Base-by-base conservation (phyloP, 2,113 vertebrate genomes). In the Rostratula benghalensis region DNA sequence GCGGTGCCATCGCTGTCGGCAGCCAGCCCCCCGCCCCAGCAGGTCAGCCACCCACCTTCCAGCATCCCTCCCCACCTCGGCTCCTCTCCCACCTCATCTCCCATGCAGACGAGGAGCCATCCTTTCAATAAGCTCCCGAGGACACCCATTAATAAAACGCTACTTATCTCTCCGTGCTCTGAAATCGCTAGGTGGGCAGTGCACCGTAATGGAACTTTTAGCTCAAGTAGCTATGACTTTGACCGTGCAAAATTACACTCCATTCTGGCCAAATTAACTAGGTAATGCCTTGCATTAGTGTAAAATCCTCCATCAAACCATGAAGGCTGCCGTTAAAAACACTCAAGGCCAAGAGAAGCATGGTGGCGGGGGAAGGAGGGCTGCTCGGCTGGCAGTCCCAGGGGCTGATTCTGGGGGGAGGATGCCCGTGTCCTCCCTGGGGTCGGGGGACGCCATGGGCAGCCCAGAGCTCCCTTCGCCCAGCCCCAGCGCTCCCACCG, bases 251-350 rank as follows among this genome's bases (percentile, higher is more conserved):
- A 98, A 98, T 98, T 88, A 97, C 96, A 93, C 89, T 96, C 97
- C 93, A 96, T 97, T 98, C 97, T 93, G 97, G 97, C 95, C 98
- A 98, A 98, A 98, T 98, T 97, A 98, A 97, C 97, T 93, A 97
- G 97, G 97, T 97, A 97, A 98, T 97, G 97, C 97, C 94, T 97
- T 93, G 97, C 97, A 96, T 97, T 98, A 97, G 97, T 98, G 98
- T 97, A 98, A 98, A 98, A 98, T 98, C 96, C 96, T 89, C 97
- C 97, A 96, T 98, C 97, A 98, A 93, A 97, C 96, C 98, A 94
- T 97, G 98, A 97, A 98, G 97, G 94, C 97, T 94, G 97, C 83
- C 39, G 78, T 96, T 98, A 96, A 97, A 97, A 97, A 95, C 94
- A 91, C 93, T 96, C 94, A 76, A 94, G 96, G 93, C 91, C 86